Conservation (phyloP, 2,797 vertebrate species). For the Clarias pachynema region DNA sequence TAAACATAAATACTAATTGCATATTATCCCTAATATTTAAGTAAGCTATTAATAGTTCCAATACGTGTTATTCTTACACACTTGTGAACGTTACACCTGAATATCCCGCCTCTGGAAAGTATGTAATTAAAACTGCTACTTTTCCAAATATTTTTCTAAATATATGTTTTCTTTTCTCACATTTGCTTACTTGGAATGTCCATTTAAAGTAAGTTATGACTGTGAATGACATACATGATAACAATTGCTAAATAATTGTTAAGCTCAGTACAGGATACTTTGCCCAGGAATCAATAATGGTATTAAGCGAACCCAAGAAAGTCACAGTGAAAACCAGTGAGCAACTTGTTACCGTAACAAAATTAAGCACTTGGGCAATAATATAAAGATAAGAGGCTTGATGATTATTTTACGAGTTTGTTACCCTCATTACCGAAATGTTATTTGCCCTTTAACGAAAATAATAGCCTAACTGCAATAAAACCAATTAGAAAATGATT, state of each 20-base stretch:
- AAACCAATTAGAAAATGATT: slow-evolving; percentile 89
- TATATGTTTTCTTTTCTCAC: not conserved
- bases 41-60: not conserved
- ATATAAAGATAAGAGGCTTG: slow-evolving; percentile 79
- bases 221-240: not conserved
- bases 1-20: not conserved
- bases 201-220: not conserved
- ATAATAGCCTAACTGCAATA: slow-evolving; percentile 86
- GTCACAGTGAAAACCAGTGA: slow-evolving; percentile 17
- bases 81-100: not conserved
- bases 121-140: not conserved
- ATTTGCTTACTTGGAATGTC: not conserved
- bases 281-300: slow-evolving; percentile 30
- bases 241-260: slow-evolving; percentile 13
- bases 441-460: slow-evolving; percentile 88
- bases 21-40: not conserved
- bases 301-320: slow-evolving; percentile 24
- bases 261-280: slow-evolving; percentile 7
- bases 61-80: not conserved
- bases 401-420: slow-evolving; percentile 87
- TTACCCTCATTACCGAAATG: slow-evolving; percentile 93
- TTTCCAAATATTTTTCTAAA: not conserved
- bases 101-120: too few relatives aligned
- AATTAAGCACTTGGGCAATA: slow-evolving; percentile 82
- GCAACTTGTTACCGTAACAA: slow-evolving; percentile 68